Evolutionary conservation across 1,140 invertebrate species (phyloP).

Genomic region (Pectinophora gossypiella): DNA sequence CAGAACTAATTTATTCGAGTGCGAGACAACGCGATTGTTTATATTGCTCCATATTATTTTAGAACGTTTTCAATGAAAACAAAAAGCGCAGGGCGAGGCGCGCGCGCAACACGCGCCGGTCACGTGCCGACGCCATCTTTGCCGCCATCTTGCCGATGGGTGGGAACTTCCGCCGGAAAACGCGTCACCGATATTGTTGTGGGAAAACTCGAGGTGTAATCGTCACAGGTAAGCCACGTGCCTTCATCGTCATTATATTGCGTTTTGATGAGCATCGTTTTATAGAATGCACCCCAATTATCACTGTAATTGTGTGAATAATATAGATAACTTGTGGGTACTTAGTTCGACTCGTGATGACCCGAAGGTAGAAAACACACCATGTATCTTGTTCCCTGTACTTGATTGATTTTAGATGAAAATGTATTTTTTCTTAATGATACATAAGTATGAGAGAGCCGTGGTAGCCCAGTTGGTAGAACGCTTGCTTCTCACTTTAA

Average conservation of each 20-base stretch:
- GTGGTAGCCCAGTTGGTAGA: too few relatives aligned
- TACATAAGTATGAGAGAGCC: too few relatives aligned
- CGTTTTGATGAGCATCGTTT: too few relatives aligned
- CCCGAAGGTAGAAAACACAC: too few relatives aligned
- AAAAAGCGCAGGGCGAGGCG: slow-evolving; percentile 38
- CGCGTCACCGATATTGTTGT: slow-evolving; percentile 46
- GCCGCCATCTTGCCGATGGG: slow-evolving; percentile 38
- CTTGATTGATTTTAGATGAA: too few relatives aligned
- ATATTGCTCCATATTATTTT: slow-evolving; percentile 59
- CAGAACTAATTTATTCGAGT: slow-evolving; percentile 62
- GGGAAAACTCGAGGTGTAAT: slow-evolving; percentile 45
- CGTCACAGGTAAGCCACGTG: not conserved
- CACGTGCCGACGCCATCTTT: slow-evolving; percentile 54
- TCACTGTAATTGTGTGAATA: too few relatives aligned
- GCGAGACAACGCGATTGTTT: slow-evolving; percentile 37
- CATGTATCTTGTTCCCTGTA: not conserved
- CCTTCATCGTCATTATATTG: too few relatives aligned
- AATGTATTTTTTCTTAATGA: too few relatives aligned
- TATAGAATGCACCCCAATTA: too few relatives aligned
- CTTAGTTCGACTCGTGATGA: too few relatives aligned
- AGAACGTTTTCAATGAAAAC: slow-evolving; percentile 67
- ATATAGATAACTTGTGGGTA: too few relatives aligned
- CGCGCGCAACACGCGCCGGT: slow-evolving; percentile 37
- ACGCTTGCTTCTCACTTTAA: too few relatives aligned
- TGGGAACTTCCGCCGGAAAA: slow-evolving; percentile 57